Evolutionary conservation across 2,888 invertebrate genomes (phyloP), one percentile per base, ranked within the genome.

Genomic region (Drosophila paramelanica): DNA sequence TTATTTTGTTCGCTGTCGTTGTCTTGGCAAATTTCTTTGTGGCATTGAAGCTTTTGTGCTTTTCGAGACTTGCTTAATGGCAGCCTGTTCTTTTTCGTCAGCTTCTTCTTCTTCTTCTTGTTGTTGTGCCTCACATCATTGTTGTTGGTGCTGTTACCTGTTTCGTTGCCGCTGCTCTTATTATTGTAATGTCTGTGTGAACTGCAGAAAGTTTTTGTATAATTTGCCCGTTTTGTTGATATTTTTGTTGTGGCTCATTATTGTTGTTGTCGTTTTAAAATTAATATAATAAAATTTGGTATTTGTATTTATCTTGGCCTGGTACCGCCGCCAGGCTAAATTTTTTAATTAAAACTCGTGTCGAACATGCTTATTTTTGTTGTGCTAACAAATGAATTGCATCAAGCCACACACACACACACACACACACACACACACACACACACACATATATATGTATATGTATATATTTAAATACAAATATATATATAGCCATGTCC

Each of bases 31-130:
- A 31, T 31, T 50, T n/a, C 58, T 58, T 69, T 64, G 38, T 45
- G 55, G 51, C 68, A 73, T 67, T 49, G 43, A 69, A 53, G 50
- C 64, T 73, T 66, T 75, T 74, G 76, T 68, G 55, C 45, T 67
- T 41, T 52, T 67, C 57, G 39, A 78, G 70, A 68, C 66, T 57
- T 61, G 52, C 79, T 67, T 69, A 78, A 73, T 79, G 76, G 69
- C 51, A 49, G 52, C 41, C 23, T 10, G 23, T 62, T 45, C 43
- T 55, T 43, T 1, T 10, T 5, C 42, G 14, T 42, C 23, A 23
- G 23, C 20, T 41, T 17, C 41, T 3, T 41, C 41, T 41, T 41
- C 53, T 33, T 31, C 13, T 33, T 39, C 36, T 52, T 61, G 38
- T 60, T 66, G 8, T 36, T 55, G 17, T 67, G 36, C 27, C 67